Percentiles rank a stretch among this genome's conserved stretches.
Conservation (phyloP, 2,113 vertebrate genomes). For the Pimephales promelas region DNA sequence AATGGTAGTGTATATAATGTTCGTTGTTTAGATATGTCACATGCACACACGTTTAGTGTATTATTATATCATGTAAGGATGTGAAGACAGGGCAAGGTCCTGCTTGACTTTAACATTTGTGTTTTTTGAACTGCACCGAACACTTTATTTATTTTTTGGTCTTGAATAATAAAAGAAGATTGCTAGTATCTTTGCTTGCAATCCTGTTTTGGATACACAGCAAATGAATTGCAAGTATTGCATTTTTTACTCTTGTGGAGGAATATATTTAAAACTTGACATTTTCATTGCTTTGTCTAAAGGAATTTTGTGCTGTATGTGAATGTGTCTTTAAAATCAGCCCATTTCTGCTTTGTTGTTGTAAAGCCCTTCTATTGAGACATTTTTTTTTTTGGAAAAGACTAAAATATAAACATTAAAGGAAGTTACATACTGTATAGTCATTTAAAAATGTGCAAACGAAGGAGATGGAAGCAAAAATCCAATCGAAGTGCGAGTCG, state of each 20-base stretch:
- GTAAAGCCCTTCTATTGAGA: not conserved
- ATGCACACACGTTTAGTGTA: not conserved
- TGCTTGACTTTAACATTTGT: no score
- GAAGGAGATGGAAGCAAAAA: constrained; percentile 51
- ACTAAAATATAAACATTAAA: constrained; percentile 5
- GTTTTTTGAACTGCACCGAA: no score
- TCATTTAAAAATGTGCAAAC: constrained; percentile 40
- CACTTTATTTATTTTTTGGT: no score
- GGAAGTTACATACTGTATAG: not conserved
- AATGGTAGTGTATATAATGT: not conserved
- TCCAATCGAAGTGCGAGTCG: constrained; percentile 55
- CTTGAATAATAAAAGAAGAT: no score
- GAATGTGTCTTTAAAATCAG: not conserved
- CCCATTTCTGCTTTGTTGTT: not conserved
- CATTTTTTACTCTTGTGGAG: no score
- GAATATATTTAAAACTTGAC: not conserved
- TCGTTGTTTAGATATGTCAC: not conserved
- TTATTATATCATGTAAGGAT: no score
- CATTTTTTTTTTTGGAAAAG: not conserved
- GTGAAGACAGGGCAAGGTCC: no score
- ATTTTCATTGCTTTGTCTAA: not conserved
- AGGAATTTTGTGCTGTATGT: not conserved
- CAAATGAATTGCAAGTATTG: no score
- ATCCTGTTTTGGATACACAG: no score
- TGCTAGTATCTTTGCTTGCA: no score